Evolutionary conservation across 2,888 invertebrate species (phyloP).

Genomic region (Stenoptilia bipunctidactyla): DNA sequence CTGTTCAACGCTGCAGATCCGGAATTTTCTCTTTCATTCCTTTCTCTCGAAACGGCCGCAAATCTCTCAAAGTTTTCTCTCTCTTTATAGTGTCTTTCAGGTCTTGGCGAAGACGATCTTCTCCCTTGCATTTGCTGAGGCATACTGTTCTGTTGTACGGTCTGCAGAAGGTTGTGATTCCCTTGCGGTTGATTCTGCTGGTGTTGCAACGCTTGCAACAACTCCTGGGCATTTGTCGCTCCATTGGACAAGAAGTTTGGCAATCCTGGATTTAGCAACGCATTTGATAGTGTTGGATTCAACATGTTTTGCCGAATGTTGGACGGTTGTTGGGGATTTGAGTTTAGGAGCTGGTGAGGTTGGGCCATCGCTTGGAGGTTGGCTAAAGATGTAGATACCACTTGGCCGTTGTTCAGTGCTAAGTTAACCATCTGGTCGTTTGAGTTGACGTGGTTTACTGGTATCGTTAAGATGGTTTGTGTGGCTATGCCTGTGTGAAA

Average conservation of each 20-base stretch:
- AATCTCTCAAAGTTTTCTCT: conserved; percentile 59
- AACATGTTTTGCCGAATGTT: conserved; percentile 61
- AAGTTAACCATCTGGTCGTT: conserved; percentile 82
- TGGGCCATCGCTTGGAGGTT: conserved; percentile 84
- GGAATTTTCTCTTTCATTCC: conserved; percentile 63
- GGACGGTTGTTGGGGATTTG: conserved; percentile 65
- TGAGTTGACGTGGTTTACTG: conserved; percentile 89
- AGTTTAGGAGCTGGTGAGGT: conserved; percentile 75
- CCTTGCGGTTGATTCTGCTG: conserved; percentile 72
- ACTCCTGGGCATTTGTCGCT: conserved; percentile 77
- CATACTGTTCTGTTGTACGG: conserved; percentile 60
- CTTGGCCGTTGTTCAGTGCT: conserved; percentile 87
- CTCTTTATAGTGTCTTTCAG: conserved; percentile 62
- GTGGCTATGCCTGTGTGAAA: conserved; percentile 86
- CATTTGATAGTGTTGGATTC: conserved; percentile 76
- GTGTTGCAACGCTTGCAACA: conserved; percentile 81
- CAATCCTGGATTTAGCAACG: conserved; percentile 77
- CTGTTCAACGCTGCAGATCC: conserved; percentile 74
- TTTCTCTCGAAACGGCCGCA: conserved; percentile 59
- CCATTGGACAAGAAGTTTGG: conserved; percentile 82
- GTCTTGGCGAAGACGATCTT: conserved; percentile 56
- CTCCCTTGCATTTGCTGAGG: conserved; percentile 63
- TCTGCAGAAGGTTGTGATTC: conserved; percentile 60
- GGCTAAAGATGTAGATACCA: conserved; percentile 85
- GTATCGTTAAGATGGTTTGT: conserved; percentile 95